Evolutionary conservation across 1,140 invertebrate species (phyloP), one percentile per base, ranked within the genome.

Genomic region (Samia ricini): DNA sequence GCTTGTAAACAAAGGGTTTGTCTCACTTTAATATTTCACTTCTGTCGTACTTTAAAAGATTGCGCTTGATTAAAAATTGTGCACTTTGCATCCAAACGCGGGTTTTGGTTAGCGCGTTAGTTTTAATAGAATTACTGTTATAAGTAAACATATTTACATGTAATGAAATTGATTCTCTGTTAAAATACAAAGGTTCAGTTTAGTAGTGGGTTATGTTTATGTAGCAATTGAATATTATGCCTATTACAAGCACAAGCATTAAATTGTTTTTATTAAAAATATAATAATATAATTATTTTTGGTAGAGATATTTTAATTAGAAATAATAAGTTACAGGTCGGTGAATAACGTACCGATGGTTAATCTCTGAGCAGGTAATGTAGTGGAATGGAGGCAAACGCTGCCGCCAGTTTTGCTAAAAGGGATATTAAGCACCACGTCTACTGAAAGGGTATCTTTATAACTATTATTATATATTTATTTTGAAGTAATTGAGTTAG

Each of bases 21-120:
- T 83, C 83, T 83, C 77, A 83, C 82, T 87, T 85, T 87, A 87
- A 87, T 87, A 87, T 85, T 79, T 87, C 82, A 85, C 77, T 83
- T 72, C 81, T 82, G 83, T 77, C 81, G 69, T 56, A 68, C 10
- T 61, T 72, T 52, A 69, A 78, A 76, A 83, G 75, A 84, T 81
- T 74, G 70, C 72, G 71, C 61, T 74, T 85, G 83, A 86, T 86
- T 86, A 85, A 86, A 86, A 86, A 72, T 42, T 72, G 76, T 74
- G 66, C 70, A 74, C 76, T 80, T 76, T 79, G 65, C 20, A 8
- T 52, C 19, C 50, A 15, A 42, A 42, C 1, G 50, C 0, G n/a
- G 1, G 20, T 52, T 21, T 12, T 10, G 50, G 19, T 15, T 22
- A 52, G 50, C 12, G 20, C 7, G 20, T 21, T n/a, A 21, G 2